Percentiles rank a stretch among this genome's conserved stretches.
phyloP scores from a whole-genome alignment of 2,888 invertebrate species.

The Morpho achilles region DNA sequence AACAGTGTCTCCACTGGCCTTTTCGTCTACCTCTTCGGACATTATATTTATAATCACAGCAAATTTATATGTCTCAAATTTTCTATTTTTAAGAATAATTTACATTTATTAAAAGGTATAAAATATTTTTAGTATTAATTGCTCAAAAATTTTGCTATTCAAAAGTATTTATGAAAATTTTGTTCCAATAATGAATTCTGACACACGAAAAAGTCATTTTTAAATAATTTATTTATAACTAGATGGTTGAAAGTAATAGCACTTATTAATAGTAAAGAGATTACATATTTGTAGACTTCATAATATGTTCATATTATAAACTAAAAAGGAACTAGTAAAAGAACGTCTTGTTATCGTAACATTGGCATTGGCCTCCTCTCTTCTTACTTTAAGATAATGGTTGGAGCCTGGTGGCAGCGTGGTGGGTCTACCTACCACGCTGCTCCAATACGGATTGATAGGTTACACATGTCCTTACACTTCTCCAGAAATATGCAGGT shows the following conservation, averaged over 20 bases:
- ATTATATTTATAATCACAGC: conserved; percentile 31
- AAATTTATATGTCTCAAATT: neutral
- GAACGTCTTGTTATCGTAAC: too few species aligned
- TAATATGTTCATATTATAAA: too few species aligned
- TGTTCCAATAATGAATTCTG: neutral
- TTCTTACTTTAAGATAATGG: too few species aligned
- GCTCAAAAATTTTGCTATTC: conserved; percentile 14
- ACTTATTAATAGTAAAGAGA: too few species aligned
- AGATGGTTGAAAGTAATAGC: neutral
- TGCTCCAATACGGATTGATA: too few species aligned
- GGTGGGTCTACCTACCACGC: too few species aligned
- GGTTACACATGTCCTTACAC: too few species aligned
- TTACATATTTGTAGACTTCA: too few species aligned
- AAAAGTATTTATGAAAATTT: neutral
- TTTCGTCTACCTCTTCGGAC: conserved; percentile 43
- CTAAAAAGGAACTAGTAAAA: too few species aligned
- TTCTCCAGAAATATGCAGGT: too few species aligned
- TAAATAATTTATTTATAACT: neutral
- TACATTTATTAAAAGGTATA: neutral
- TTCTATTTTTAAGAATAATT: conserved; percentile 5
- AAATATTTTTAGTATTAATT: conserved; percentile 3
- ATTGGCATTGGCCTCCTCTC: too few species aligned
- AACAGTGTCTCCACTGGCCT: conserved; percentile 42
- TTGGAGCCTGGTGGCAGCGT: too few species aligned
- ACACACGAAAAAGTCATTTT: neutral